Percentiles rank a stretch among this genome's conserved stretches.
phyloP scores from a whole-genome alignment of 92 coral and sea anemone genomes.

The Nematostella vectensis region DNA sequence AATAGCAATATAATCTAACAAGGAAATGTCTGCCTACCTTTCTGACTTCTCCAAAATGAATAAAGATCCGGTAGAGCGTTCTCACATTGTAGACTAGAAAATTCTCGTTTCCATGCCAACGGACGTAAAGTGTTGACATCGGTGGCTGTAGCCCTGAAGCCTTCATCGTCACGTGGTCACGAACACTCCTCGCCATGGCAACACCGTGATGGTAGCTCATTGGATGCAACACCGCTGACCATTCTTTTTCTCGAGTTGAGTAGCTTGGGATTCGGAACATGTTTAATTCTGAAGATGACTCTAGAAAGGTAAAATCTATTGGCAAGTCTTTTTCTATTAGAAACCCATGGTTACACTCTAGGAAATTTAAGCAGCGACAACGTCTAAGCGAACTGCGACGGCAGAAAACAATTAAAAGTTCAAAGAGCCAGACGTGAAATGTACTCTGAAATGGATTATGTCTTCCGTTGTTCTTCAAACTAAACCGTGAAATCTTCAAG shows the following conservation, averaged over 20 bases:
- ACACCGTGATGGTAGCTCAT: conserved; percentile 26
- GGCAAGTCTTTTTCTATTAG: too few species aligned
- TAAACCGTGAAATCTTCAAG: too few species aligned
- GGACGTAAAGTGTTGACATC: conserved; percentile 59
- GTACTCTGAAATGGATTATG: too few species aligned
- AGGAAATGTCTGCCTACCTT: too few species aligned
- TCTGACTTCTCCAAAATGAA: conserved; percentile 53
- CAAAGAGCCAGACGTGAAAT: too few species aligned
- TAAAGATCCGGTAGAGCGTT: conserved; percentile 40
- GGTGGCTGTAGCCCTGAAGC: conserved; percentile 57
- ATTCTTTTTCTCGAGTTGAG: conserved; percentile 6
- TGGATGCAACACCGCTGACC: conserved; percentile 39
- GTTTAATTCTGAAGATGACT: background rate
- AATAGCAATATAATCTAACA: too few species aligned
- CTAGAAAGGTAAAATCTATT: too few species aligned
- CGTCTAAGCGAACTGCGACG: too few species aligned
- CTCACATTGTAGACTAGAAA: conserved; percentile 22
- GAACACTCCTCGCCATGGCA: conserved; percentile 38
- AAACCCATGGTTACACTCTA: too few species aligned
- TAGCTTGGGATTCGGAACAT: background rate
- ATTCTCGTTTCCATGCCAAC: conserved; percentile 51
- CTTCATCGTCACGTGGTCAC: conserved; percentile 35
- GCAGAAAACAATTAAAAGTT: too few species aligned
- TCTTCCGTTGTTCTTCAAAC: too few species aligned
- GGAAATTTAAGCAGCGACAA: too few species aligned